phyloP scores from a whole-genome alignment of 2,797 vertebrate genomes.

The Pangasius krempfi region DNA sequence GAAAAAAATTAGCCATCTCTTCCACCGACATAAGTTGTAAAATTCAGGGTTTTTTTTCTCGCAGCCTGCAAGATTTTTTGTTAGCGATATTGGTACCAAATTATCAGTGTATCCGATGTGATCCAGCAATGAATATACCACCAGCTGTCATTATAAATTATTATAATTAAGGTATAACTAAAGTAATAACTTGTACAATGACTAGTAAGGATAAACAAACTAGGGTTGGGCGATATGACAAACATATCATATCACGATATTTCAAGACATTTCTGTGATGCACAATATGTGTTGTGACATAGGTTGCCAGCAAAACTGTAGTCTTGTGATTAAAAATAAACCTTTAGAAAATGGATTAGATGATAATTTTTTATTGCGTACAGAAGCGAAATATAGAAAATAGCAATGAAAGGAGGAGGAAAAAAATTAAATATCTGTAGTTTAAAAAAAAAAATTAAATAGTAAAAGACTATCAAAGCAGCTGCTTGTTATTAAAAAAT shows the following conservation, averaged over 20 bases:
- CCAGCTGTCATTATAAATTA: background rate
- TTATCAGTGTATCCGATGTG: background rate
- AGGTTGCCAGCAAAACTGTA: background rate
- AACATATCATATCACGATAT: background rate
- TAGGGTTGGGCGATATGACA: background rate
- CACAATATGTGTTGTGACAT: background rate
- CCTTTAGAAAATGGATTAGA: too few relatives aligned
- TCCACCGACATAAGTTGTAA: background rate
- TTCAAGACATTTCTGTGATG: background rate
- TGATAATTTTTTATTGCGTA: too few relatives aligned
- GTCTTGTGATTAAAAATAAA: background rate
- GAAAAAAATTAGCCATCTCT: background rate
- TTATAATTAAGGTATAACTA: background rate
- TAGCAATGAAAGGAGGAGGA: background rate
- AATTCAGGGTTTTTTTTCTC: background rate
- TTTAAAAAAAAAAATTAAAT: background rate
- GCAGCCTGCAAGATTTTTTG: background rate
- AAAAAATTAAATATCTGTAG: background rate
- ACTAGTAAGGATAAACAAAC: background rate
- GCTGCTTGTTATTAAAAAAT: background rate
- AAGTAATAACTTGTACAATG: background rate
- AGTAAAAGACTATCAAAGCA: background rate
- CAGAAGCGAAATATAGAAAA: too few relatives aligned
- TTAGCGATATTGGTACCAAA: background rate
- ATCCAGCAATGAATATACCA: background rate